phyloP scores from a whole-genome alignment of 1,140 invertebrate genomes.

The Ostrea denselamellosa region DNA sequence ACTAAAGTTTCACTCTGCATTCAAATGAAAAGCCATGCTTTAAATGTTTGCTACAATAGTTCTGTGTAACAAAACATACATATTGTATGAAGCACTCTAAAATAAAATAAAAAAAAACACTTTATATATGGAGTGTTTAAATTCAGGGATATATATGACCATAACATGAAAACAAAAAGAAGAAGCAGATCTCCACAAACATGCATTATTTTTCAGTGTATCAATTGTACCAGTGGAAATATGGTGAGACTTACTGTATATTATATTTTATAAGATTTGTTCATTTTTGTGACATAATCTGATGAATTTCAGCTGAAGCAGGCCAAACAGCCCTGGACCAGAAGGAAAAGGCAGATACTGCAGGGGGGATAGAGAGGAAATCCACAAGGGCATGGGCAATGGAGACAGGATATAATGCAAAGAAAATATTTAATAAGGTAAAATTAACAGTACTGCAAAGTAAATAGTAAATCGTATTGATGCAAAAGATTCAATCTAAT shows the following conservation, averaged over 20 bases:
- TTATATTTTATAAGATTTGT: neutral
- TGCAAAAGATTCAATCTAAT: no score
- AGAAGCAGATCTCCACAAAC: no score
- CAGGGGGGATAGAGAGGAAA: slow-evolving; percentile 86
- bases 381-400: slow-evolving; percentile 96
- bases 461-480: no score
- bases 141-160: no score
- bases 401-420: slow-evolving; percentile 89
- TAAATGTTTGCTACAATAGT: no score
- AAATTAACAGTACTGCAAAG: neutral
- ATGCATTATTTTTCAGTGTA: neutral
- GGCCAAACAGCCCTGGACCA: slow-evolving; percentile 80
- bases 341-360: slow-evolving; percentile 78
- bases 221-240: neutral
- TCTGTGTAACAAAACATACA: no score
- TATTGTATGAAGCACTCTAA: no score
- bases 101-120: no score
- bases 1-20: no score
- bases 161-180: no score
- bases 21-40: no score
- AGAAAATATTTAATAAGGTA: slow-evolving; percentile 82
- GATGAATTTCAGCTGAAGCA: slow-evolving; percentile 72
- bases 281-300: neutral
- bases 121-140: no score
- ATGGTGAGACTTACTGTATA: neutral